These are phyloP conservation scores for Alligator sinensis DNA, from an alignment of 2,113 vertebrate genomes.

Conservation along the genomic window DNA sequence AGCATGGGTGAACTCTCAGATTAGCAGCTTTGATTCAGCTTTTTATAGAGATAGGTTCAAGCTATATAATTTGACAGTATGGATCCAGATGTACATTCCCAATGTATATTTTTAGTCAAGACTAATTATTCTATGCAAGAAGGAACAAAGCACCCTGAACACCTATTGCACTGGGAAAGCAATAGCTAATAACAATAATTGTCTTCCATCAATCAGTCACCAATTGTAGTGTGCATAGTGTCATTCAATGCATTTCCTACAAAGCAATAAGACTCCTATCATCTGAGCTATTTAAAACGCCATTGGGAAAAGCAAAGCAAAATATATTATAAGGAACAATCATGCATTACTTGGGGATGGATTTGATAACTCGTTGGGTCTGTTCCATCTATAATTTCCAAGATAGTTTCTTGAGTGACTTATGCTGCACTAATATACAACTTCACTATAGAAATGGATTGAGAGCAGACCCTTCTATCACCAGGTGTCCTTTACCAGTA, in stretches of 20 bases:
- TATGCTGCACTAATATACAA: constrained; percentile 38
- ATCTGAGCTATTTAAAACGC: constrained; percentile 15
- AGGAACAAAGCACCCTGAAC: background rate
- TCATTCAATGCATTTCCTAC: constrained; percentile 36
- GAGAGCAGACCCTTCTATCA: constrained; percentile 51
- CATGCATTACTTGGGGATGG: constrained; percentile 13
- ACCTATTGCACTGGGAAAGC: background rate
- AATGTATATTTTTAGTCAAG: background rate
- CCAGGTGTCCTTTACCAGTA: constrained; percentile 58
- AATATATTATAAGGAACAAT: constrained; percentile 44
- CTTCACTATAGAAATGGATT: constrained; percentile 22
- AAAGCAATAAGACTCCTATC: constrained; percentile 34
- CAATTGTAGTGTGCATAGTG: background rate
- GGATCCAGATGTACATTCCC: background rate
- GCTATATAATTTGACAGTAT: background rate
- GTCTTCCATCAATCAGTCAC: background rate
- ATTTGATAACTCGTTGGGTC: constrained; percentile 36
- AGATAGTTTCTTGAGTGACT: constrained; percentile 52
- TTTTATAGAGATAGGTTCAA: background rate
- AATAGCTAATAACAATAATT: background rate
- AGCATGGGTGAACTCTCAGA: background rate
- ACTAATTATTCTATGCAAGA: too few species aligned
- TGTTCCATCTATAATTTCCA: constrained; percentile 53
- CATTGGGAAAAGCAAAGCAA: background rate
- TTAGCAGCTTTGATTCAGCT: background rate